Evolutionary conservation across 2,888 invertebrate genomes (phyloP), one percentile per base, ranked within the genome.

Genomic region (Euspilapteryx auroguttella): DNA sequence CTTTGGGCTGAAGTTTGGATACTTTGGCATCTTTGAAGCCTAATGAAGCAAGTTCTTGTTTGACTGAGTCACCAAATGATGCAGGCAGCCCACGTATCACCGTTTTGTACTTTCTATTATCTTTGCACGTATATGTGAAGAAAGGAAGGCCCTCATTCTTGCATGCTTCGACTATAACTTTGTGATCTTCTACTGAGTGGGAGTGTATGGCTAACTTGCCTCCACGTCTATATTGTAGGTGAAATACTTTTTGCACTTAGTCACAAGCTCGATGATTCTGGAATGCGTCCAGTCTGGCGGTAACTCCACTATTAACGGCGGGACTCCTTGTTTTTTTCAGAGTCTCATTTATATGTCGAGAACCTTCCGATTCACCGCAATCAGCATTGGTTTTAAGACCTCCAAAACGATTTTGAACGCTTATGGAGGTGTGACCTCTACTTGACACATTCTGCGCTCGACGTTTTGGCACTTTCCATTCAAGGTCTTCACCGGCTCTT

Each of bases 281-380:
- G 7, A 12, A 4, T 24, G 24, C 8, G 24, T 24, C 24, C 24
- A 24, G 2, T 24, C 8, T 13, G 13, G 4, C 7, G 7, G 12
- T 6, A 24, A 13, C 12, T 24, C 24, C 12, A 24, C 14, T 5
- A 24, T 7, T 9, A 24, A 13, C 9, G 24, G 24, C 2, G 24
- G 24, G 4, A 24, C 9, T 25, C n/a, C n/a, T n/a, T n/a, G n/a
- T n/a, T 34, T 8, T 30, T 32, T 2, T 12, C 8, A 2, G 12
- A 9, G 4, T 24, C 22, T 3, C 3, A n/a, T 9, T n/a, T n/a
- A 10, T 25, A 14, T 15, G 12, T 14, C 10, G 14, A n/a, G 14
- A 6, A 2, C 15, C 25, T 14, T 14, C 9, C n/a, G 14, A 14
- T 4, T 10, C 10, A 7, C 3, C 25, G 6, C 10, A 14, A 3